Conservation (phyloP, 1,140 invertebrate genomes). For the Phortica variegata region DNA sequence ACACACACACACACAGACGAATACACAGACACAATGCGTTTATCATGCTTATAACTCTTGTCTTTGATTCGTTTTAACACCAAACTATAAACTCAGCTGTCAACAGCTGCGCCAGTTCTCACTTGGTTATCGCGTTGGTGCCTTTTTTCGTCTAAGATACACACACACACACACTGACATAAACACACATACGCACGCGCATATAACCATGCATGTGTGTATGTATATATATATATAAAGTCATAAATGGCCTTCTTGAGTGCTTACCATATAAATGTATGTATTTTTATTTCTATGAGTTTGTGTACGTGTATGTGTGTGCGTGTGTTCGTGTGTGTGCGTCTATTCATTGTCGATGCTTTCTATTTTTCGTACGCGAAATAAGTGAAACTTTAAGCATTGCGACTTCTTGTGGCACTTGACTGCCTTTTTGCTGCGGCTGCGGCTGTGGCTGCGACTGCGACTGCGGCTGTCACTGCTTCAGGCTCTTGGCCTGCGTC, state of each 20-base stretch:
- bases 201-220: too few species aligned
- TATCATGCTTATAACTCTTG: slow-evolving; percentile 4
- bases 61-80: slow-evolving; percentile 10
- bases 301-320: background rate
- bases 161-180: background rate
- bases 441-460: too few species aligned
- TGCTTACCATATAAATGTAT: slow-evolving; percentile 53
- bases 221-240: too few species aligned
- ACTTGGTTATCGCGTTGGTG: slow-evolving; percentile 13
- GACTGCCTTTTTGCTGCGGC: slow-evolving; percentile 28
- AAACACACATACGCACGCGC: background rate
- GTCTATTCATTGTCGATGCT: too few species aligned
- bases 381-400: too few species aligned
- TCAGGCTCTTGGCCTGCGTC: background rate
- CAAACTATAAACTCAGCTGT: background rate
- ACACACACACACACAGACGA: too few species aligned
- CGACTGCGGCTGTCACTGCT: too few species aligned
- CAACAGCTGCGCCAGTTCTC: slow-evolving; percentile 22
- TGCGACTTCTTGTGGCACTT: too few species aligned
- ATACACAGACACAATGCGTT: too few species aligned
- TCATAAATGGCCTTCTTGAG: slow-evolving; percentile 19
- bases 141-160: slow-evolving; percentile 2
- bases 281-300: slow-evolving; percentile 37
- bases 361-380: too few species aligned
- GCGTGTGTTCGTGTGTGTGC: slow-evolving; percentile 14